These are phyloP conservation scores for Macropis europaea DNA, from an alignment of 2,888 invertebrate species.

Conservation along the genomic window DNA sequence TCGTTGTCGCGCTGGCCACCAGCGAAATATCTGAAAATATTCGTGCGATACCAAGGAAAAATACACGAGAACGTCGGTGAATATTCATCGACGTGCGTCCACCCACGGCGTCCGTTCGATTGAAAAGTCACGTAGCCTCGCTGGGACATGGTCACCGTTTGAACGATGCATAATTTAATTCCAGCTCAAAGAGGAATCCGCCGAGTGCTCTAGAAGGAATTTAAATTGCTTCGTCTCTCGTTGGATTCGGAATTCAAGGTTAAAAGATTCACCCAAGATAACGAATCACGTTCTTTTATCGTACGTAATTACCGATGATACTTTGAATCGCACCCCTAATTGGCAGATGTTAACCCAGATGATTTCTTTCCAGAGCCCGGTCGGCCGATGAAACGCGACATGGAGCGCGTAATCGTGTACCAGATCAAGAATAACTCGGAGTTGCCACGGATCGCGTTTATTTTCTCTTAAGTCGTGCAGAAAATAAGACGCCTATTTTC, in stretches of 20 bases:
- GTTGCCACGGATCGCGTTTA: conserved; percentile 68
- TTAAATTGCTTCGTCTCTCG: conserved; percentile 35
- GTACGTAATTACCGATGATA: background rate
- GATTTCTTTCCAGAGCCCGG: background rate
- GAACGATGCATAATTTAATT: conserved; percentile 51
- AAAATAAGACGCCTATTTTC: conserved; percentile 71
- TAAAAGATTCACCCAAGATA: conserved; percentile 34
- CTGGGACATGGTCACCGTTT: conserved; percentile 25
- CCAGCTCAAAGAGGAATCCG: conserved; percentile 43
- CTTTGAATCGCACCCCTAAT: conserved; percentile 4
- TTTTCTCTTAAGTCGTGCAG: conserved; percentile 65
- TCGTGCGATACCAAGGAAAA: background rate
- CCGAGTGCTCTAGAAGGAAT: conserved; percentile 46
- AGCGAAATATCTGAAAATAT: background rate
- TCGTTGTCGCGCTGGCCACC: too few species aligned
- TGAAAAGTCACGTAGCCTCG: conserved; percentile 50
- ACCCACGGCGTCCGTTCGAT: conserved; percentile 29
- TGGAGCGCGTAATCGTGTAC: conserved; percentile 44
- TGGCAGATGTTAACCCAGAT: conserved; percentile 13
- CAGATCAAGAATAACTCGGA: conserved; percentile 61
- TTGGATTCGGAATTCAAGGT: conserved; percentile 49
- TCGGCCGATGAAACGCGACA: conserved; percentile 16
- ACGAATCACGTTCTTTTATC: background rate
- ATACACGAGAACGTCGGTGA: conserved; percentile 8
- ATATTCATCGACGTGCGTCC: conserved; percentile 29